Conservation (phyloP, 2,888 invertebrate genomes). For the Bellardia pandia region DNA sequence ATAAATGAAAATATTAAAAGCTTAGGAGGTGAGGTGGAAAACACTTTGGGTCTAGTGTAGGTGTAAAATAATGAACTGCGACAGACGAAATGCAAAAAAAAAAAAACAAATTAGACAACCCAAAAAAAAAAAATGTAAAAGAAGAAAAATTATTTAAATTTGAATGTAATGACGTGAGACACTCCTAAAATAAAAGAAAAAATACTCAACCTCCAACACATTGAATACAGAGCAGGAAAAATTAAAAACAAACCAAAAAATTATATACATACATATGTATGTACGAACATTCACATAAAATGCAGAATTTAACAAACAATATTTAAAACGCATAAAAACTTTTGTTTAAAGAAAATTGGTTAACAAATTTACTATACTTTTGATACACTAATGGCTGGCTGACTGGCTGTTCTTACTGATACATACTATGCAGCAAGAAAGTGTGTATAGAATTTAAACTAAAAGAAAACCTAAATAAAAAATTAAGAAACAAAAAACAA, state of each 20-base stretch:
- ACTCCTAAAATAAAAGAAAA: conserved; percentile 52
- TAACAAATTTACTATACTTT: not conserved
- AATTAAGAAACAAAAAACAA: not conserved
- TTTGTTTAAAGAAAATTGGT: conserved; percentile 12
- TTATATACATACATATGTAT: not conserved
- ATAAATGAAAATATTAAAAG: not conserved
- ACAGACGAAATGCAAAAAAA: not conserved
- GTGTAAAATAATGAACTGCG: not conserved
- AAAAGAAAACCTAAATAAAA: conserved; percentile 17
- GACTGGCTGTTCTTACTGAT: too few species aligned
- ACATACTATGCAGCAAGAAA: not conserved
- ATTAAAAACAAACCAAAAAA: not conserved
- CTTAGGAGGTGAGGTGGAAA: not conserved
- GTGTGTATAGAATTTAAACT: conserved; percentile 19
- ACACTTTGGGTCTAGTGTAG: conserved; percentile 1
- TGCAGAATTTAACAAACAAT: not conserved
- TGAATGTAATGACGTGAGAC: conserved; percentile 34
- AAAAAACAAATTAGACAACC: not conserved
- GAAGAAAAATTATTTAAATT: conserved; percentile 16
- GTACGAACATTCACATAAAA: not conserved
- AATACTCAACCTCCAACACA: conserved; percentile 22
- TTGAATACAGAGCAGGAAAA: not conserved
- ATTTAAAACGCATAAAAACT: conserved; percentile 23
- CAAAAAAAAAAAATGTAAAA: not conserved
- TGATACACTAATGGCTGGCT: too few species aligned